Percentiles rank a stretch among this genome's conserved stretches.
These are phyloP conservation scores for Paralichthys olivaceus DNA, from an alignment of 2,113 vertebrate genomes.

Conservation along the genomic window DNA sequence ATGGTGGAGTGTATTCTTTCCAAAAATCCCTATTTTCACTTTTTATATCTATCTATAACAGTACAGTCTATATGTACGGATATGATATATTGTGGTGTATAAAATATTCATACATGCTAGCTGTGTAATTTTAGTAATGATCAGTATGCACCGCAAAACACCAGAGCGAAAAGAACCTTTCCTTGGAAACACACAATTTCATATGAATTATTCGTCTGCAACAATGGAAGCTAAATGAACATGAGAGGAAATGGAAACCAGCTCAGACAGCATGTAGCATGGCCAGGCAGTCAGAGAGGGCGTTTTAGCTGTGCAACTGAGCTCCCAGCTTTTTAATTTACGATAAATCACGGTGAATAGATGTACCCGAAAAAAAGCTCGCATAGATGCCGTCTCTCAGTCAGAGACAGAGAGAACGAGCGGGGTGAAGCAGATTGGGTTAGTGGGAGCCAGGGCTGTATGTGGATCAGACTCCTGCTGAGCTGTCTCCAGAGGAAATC, in stretches of 20 bases:
- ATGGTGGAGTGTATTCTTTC: constrained; percentile 15
- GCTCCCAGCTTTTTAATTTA: constrained; percentile 80
- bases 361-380: constrained; percentile 66
- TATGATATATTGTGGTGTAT: constrained; percentile 47
- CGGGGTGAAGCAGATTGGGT: constrained; percentile 72
- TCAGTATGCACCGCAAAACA: constrained; percentile 45
- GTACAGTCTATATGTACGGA: constrained; percentile 28
- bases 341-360: constrained; percentile 77
- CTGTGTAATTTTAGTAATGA: constrained; percentile 53
- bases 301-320: constrained; percentile 72
- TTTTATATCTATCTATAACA: constrained; percentile 27
- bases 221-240: constrained; percentile 60
- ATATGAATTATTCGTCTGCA: constrained; percentile 71
- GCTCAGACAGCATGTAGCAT: constrained; percentile 69
- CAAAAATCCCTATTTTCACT: constrained; percentile 51
- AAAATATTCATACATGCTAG: constrained; percentile 57
- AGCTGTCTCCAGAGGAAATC: constrained; percentile 80
- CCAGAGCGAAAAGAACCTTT: constrained; percentile 54
- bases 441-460: constrained; percentile 68
- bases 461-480: constrained; percentile 76
- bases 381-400: constrained; percentile 56
- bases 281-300: constrained; percentile 65
- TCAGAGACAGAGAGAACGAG: constrained; percentile 66
- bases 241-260: constrained; percentile 74
- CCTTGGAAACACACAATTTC: constrained; percentile 61